phyloP scores from a whole-genome alignment of 2,797 vertebrate genomes.

The Tangara arthus region DNA sequence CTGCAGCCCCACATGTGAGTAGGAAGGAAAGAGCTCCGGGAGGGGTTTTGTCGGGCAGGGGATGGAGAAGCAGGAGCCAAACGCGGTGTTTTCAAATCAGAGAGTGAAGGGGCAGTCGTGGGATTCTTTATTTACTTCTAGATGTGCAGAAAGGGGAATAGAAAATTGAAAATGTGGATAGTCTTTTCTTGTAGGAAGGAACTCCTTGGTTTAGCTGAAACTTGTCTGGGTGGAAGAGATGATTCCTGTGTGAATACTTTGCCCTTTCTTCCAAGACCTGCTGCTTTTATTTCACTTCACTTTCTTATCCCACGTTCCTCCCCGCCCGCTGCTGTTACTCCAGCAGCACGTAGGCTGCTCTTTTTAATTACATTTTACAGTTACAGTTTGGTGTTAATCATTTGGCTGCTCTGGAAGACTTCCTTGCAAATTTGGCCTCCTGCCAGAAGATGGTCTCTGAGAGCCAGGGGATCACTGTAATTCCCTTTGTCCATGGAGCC shows the following conservation, averaged over 20 bases:
- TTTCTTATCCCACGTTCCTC: background rate
- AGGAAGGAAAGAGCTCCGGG: rapidly evolving
- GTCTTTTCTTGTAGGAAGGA: background rate
- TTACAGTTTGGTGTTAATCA: background rate
- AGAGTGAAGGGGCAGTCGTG: background rate
- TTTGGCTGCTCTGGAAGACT: slow-evolving; percentile 37
- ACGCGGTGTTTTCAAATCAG: background rate
- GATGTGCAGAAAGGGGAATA: background rate
- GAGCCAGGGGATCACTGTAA: background rate
- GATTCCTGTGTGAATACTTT: background rate
- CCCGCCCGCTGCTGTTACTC: background rate
- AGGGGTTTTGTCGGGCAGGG: background rate
- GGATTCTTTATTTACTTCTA: background rate
- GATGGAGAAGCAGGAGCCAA: background rate
- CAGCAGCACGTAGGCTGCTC: background rate
- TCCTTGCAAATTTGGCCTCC: slow-evolving; percentile 22
- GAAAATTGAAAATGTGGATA: background rate
- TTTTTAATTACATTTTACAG: slow-evolving; percentile 27
- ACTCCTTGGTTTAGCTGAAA: background rate
- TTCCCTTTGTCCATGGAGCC: background rate
- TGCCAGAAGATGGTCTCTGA: slow-evolving; percentile 34
- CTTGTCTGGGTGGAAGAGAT: background rate
- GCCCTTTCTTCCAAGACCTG: background rate
- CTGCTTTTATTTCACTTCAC: background rate
- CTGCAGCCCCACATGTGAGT: slow-evolving; percentile 74